A percentile compares a stretch with the other conserved stretches of the same genome.
These are phyloP conservation scores for Drosophila parthenogenetica DNA, from an alignment of 2,888 invertebrate species.

Conservation along the genomic window DNA sequence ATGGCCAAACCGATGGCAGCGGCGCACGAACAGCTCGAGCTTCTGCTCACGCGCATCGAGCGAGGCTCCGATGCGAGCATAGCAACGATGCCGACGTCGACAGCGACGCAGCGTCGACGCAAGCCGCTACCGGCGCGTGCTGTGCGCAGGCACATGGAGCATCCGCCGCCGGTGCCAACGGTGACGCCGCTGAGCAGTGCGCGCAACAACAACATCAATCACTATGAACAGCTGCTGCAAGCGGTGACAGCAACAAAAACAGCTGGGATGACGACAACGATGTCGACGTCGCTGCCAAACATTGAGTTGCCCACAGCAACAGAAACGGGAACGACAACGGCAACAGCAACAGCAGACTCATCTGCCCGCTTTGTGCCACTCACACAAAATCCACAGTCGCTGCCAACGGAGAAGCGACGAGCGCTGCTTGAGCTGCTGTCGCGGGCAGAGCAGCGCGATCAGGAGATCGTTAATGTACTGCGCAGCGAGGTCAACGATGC, in stretches of 20 bases:
- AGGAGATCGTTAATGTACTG: conserved; percentile 48
- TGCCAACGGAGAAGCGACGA: conserved; percentile 40
- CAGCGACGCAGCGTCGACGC: conserved; percentile 13
- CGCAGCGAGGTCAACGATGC: conserved; percentile 15
- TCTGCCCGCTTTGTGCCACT: conserved; percentile 40
- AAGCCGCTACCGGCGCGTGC: conserved; percentile 21
- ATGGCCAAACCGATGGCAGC: conserved; percentile 30
- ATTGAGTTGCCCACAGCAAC: neutral
- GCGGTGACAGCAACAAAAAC: conserved; percentile 2
- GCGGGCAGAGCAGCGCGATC: conserved; percentile 45
- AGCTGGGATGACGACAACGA: neutral
- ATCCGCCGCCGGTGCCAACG: conserved; percentile 53
- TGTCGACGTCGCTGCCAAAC: neutral
- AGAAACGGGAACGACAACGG: neutral
- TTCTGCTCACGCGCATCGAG: conserved; percentile 55
- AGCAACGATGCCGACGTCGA: neutral
- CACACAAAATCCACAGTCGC: conserved; percentile 43
- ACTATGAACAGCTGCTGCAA: conserved; percentile 2
- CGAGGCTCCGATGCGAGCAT: conserved; percentile 3
- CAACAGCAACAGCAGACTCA: neutral
- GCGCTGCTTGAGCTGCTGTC: conserved; percentile 52
- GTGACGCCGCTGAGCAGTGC: conserved; percentile 53
- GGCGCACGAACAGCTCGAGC: conserved; percentile 60
- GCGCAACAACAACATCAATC: conserved; percentile 18
- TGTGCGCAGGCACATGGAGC: conserved; percentile 37